Conservation (phyloP, 2,113 vertebrate species). For the Nothoprocta perdicaria region DNA sequence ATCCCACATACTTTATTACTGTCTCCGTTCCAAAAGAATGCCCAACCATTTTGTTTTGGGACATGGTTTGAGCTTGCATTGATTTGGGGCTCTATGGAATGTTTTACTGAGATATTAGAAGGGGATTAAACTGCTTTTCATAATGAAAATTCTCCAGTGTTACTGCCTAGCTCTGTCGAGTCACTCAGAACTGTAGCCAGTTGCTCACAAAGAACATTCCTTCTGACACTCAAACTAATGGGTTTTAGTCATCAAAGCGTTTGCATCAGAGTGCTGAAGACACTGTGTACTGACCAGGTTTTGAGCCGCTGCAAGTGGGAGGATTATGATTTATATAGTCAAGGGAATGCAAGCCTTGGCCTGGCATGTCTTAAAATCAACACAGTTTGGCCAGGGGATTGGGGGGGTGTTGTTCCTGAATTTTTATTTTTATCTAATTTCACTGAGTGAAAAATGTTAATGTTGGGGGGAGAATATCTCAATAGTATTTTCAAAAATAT, state of each 20-base stretch:
- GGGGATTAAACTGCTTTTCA: neutral
- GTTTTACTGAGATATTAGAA: slow-evolving; percentile 2
- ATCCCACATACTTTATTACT: neutral
- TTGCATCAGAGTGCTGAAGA: neutral
- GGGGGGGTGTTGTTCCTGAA: neutral
- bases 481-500: neutral
- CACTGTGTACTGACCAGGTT: neutral
- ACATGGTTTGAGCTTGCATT: neutral
- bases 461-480: neutral
- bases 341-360: neutral
- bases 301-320: neutral
- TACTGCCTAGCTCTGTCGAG: neutral
- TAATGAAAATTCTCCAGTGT: neutral
- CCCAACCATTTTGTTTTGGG: neutral
- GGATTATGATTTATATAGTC: neutral
- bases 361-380: neutral
- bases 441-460: neutral
- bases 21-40: neutral
- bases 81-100: neutral
- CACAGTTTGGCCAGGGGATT: neutral
- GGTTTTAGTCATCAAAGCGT: neutral
- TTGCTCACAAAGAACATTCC: neutral
- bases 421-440: neutral
- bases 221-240: neutral
- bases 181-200: rapidly evolving